Conservation (phyloP, 2,113 vertebrate genomes). For the Trichechus manatus region DNA sequence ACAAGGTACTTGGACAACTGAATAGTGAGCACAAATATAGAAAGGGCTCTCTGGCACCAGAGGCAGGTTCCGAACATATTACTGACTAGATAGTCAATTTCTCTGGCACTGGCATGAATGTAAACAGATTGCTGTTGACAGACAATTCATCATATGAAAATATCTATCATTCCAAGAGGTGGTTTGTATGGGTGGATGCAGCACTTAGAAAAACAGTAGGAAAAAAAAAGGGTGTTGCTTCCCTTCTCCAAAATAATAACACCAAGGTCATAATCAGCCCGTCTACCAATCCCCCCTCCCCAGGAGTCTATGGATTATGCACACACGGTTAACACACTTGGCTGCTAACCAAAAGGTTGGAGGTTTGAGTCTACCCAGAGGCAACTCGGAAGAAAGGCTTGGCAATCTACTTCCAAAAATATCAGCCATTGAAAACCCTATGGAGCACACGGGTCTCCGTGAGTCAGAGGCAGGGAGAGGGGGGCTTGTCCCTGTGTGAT, state of each 20-base stretch:
- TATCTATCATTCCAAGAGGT: not conserved
- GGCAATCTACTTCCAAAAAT: not conserved
- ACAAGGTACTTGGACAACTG: constrained; percentile 45
- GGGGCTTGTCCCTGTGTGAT: not conserved
- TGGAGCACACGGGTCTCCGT: not conserved
- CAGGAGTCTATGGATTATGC: not conserved
- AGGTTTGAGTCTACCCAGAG: not conserved
- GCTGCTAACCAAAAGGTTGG: not conserved
- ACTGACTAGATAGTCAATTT: constrained; percentile 44
- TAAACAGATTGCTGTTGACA: constrained; percentile 33
- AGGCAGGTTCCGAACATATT: not conserved
- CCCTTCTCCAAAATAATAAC: not conserved
- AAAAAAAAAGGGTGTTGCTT: not conserved
- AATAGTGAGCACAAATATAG: not conserved
- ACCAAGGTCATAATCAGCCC: too few species aligned
- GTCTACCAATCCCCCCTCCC: not conserved
- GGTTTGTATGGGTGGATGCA: not conserved
- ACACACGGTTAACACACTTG: not conserved
- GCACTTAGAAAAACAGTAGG: fast-evolving
- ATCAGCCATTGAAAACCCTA: not conserved
- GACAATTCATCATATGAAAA: not conserved
- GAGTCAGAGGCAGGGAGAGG: not conserved
- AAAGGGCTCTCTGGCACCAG: constrained; percentile 45
- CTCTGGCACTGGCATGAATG: constrained; percentile 26
- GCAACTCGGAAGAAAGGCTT: not conserved